A percentile compares a stretch with the other conserved stretches of the same genome.
Conservation (phyloP, 2,797 vertebrate species). For the Spinus pinus region DNA sequence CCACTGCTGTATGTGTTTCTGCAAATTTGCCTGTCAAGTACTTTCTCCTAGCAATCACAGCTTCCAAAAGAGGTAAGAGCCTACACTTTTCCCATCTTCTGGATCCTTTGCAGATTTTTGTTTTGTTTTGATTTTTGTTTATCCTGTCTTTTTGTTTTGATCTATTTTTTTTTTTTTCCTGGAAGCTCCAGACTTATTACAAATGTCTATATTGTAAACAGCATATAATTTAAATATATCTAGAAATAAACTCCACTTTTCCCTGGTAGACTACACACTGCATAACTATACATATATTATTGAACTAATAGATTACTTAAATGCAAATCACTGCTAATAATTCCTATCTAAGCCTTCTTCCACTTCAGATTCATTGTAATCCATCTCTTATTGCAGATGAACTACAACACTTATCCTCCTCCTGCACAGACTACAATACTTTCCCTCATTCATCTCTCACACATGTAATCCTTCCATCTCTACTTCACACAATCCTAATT, state of each 20-base stretch:
- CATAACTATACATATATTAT: neutral
- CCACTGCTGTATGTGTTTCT: neutral
- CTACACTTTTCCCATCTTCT: neutral
- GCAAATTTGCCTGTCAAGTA: neutral
- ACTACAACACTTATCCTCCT: conserved; percentile 52
- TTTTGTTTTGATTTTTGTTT: neutral
- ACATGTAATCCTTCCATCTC: conserved; percentile 66
- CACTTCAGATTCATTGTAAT: conserved; percentile 61
- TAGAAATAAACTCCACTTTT: conserved; percentile 6
- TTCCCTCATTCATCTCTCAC: conserved; percentile 59
- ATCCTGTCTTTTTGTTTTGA: neutral
- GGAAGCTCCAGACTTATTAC: conserved; percentile 1
- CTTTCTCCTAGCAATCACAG: neutral
- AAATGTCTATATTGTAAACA: neutral
- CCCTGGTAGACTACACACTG: neutral
- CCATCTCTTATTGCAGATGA: conserved; percentile 65
- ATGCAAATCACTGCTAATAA: conserved; percentile 62
- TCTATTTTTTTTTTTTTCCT: neutral
- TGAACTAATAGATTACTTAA: conserved; percentile 58
- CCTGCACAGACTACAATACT: conserved; percentile 47
- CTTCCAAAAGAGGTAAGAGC: neutral
- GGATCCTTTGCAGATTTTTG: neutral
- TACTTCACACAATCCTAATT: conserved; percentile 66
- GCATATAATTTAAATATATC: neutral
- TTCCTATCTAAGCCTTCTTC: conserved; percentile 61